These are phyloP conservation scores for Drosophila murphyi DNA, from an alignment of 1,140 invertebrate genomes.

Conservation along the genomic window DNA sequence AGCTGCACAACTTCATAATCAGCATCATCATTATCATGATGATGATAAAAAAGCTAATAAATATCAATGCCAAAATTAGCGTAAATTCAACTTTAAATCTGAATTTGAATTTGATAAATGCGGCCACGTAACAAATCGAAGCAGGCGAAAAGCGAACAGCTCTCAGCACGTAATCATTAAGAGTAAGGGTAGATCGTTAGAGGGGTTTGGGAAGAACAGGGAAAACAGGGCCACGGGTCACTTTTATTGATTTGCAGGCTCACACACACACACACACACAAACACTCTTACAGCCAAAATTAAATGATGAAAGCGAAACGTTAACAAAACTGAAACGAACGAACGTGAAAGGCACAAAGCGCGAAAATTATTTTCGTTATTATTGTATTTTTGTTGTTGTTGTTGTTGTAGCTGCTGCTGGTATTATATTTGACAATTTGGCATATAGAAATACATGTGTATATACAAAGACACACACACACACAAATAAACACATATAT, in stretches of 20 bases:
- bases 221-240: slow-evolving; percentile 42
- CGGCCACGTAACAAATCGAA: slow-evolving; percentile 34
- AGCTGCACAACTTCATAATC: slow-evolving; percentile 3
- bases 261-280: slow-evolving; percentile 32
- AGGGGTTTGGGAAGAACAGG: neutral
- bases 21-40: neutral
- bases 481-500: neutral
- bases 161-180: slow-evolving; percentile 1
- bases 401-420: slow-evolving; percentile 17
- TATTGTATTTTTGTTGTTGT: slow-evolving; percentile 35
- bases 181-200: neutral
- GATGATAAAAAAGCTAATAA: slow-evolving; percentile 42
- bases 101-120: slow-evolving; percentile 65
- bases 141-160: slow-evolving; percentile 9
- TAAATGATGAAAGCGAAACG: slow-evolving; percentile 68
- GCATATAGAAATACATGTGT: slow-evolving; percentile 33
- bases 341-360: slow-evolving; percentile 50
- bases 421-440: slow-evolving; percentile 70
- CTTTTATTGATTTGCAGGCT: slow-evolving; percentile 70
- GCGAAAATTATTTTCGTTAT: slow-evolving; percentile 75
- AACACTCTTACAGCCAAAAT: slow-evolving; percentile 53
- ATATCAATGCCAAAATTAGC: slow-evolving; percentile 62
- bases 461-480: slow-evolving; percentile 6
- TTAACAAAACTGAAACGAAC: slow-evolving; percentile 51
- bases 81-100: slow-evolving; percentile 35